phyloP scores from a whole-genome alignment of 2,888 invertebrate genomes.

The Drosophila paracracens region DNA sequence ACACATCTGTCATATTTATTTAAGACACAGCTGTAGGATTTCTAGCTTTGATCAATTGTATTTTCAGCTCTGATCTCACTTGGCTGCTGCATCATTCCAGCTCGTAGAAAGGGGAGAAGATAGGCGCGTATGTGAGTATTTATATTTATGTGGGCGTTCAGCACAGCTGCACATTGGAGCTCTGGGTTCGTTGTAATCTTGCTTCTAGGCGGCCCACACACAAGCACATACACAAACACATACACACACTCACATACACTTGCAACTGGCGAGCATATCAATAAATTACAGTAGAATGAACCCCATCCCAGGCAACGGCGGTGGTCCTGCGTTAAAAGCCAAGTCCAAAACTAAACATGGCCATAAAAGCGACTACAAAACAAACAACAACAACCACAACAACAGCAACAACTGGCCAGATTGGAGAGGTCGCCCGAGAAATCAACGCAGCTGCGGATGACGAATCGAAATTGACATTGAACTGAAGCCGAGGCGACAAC shows the following conservation, averaged over 20 bases:
- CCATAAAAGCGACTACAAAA: conserved; percentile 73
- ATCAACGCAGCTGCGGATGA: conserved; percentile 84
- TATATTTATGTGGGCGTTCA: conserved; percentile 48
- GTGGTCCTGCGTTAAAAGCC: conserved; percentile 79
- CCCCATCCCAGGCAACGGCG: conserved; percentile 58
- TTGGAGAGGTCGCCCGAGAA: conserved; percentile 74
- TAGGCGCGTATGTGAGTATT: conserved; percentile 23
- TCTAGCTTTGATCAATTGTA: conserved; percentile 1
- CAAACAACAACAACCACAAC: conserved; percentile 49
- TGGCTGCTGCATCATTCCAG: conserved; percentile 18
- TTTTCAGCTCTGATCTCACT: conserved; percentile 39
- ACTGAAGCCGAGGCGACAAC: conserved; percentile 67
- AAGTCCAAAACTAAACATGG: conserved; percentile 79
- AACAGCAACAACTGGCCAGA: conserved; percentile 21
- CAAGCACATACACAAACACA: conserved; percentile 15
- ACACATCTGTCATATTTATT: conserved; percentile 12
- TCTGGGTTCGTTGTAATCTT: conserved; percentile 50
- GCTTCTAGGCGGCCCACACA: conserved; percentile 58
- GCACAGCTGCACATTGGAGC: conserved; percentile 51
- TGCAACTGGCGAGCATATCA: conserved; percentile 55
- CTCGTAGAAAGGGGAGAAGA: conserved; percentile 34
- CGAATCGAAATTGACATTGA: conserved; percentile 84
- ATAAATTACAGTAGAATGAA: conserved; percentile 79
- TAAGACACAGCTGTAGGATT: conserved; percentile 17
- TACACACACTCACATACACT: conserved; percentile 1